These are phyloP conservation scores for Paracanthobrama guichenoti DNA, from an alignment of 2,113 vertebrate genomes.

Conservation along the genomic window DNA sequence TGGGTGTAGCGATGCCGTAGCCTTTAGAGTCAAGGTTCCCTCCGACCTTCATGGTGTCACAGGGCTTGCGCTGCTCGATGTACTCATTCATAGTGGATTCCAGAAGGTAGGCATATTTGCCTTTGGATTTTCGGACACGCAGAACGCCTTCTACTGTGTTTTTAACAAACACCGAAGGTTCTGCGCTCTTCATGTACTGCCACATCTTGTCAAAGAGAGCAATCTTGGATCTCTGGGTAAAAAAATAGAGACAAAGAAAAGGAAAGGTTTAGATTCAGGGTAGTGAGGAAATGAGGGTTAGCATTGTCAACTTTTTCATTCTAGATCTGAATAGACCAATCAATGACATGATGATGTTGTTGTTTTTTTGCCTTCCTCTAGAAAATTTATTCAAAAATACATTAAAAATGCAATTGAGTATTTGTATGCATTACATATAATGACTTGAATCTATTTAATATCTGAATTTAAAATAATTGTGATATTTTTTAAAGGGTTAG, in stretches of 20 bases:
- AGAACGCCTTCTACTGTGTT: conserved; percentile 95
- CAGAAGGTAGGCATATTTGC: conserved; percentile 96
- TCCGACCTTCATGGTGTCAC: conserved; percentile 99
- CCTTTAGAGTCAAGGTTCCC: conserved; percentile 99
- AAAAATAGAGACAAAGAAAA: conserved; percentile 18
- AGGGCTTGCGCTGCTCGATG: conserved; percentile 96
- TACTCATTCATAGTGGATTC: conserved; percentile 99
- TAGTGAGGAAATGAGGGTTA: background rate
- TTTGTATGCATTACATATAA: no score
- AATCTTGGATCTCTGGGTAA: conserved; percentile 92
- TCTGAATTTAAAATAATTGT: no score
- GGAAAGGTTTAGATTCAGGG: conserved; percentile 4
- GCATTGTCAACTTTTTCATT: background rate
- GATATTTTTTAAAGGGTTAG: no score
- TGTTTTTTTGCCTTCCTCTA: background rate
- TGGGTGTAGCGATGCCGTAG: conserved; percentile 97
- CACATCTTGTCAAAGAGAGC: conserved; percentile 99
- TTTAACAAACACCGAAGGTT: conserved; percentile 96
- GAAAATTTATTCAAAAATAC: background rate
- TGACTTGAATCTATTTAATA: no score
- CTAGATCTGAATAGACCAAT: background rate
- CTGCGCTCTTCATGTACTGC: conserved; percentile 97
- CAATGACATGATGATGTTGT: background rate
- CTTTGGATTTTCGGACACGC: conserved; percentile 95
- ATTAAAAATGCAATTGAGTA: no score